phyloP scores from a whole-genome alignment of 2,797 vertebrate genomes.

The Loris lydekkerianus region DNA sequence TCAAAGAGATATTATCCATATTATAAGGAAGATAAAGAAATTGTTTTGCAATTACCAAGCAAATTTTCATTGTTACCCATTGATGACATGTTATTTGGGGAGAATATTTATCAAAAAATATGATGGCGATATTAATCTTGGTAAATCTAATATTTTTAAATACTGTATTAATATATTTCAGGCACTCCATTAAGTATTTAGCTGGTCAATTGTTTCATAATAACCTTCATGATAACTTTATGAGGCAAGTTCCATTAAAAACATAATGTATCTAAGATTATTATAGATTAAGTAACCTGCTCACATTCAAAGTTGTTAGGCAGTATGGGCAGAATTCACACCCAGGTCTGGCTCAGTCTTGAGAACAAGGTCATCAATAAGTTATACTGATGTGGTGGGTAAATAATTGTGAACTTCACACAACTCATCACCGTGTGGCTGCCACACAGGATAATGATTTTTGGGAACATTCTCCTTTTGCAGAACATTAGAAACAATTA shows the following conservation, averaged over 20 bases:
- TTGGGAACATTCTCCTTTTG: background rate
- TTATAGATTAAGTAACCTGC: background rate
- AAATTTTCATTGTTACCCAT: conserved; percentile 3
- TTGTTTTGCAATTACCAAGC: background rate
- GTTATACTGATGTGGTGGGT: background rate
- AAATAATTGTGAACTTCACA: background rate
- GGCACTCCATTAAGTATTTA: background rate
- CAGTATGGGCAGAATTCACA: background rate
- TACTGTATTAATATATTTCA: background rate
- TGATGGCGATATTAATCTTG: background rate
- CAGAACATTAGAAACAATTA: background rate
- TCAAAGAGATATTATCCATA: background rate
- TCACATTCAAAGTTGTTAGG: background rate
- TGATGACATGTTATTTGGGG: background rate
- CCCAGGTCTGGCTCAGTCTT: background rate
- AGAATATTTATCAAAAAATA: background rate
- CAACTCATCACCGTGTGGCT: background rate
- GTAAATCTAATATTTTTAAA: background rate
- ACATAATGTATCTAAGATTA: background rate
- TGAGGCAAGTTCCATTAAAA: background rate
- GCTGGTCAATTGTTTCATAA: background rate
- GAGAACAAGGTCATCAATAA: background rate
- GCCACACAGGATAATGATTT: background rate
- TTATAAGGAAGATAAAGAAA: background rate
- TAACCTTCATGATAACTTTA: background rate